Evolutionary conservation across 1,140 invertebrate species (phyloP).

Genomic region (Solenopsis fugax): DNA sequence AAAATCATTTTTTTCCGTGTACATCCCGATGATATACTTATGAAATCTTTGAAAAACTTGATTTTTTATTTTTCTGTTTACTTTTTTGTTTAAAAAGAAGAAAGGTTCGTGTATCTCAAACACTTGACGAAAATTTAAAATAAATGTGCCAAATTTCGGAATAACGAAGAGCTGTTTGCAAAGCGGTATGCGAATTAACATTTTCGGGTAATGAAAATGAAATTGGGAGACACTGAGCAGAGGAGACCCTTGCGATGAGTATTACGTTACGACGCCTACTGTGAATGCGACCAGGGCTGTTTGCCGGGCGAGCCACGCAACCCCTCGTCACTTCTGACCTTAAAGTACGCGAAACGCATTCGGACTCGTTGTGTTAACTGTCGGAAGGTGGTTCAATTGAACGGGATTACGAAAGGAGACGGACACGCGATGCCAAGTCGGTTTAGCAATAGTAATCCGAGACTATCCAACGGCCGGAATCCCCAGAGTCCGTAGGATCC

Average conservation of each 20-base stretch:
- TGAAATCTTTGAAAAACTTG: neutral
- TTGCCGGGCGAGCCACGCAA: slow-evolving; percentile 28
- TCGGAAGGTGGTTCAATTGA: slow-evolving; percentile 63
- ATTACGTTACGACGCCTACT: slow-evolving; percentile 63
- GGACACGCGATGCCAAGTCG: slow-evolving; percentile 31
- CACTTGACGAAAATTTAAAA: neutral
- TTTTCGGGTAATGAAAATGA: neutral
- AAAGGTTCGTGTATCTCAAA: neutral
- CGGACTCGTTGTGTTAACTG: slow-evolving; percentile 52
- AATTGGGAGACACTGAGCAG: slow-evolving; percentile 50
- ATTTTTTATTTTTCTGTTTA: neutral
- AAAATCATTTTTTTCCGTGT: too few species aligned
- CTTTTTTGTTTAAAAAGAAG: neutral
- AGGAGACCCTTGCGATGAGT: slow-evolving; percentile 50
- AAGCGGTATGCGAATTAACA: neutral
- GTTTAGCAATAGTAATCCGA: slow-evolving; percentile 66
- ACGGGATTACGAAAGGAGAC: slow-evolving; percentile 66
- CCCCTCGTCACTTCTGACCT: slow-evolving; percentile 61
- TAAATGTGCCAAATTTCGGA: neutral
- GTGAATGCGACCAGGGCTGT: slow-evolving; percentile 51
- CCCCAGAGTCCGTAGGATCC: slow-evolving; percentile 36
- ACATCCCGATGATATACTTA: neutral
- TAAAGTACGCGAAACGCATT: slow-evolving; percentile 58
- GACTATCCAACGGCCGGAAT: slow-evolving; percentile 55
- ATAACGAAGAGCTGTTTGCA: neutral